Conservation (phyloP, 2,797 vertebrate genomes). For the Sebastes hubbsi region DNA sequence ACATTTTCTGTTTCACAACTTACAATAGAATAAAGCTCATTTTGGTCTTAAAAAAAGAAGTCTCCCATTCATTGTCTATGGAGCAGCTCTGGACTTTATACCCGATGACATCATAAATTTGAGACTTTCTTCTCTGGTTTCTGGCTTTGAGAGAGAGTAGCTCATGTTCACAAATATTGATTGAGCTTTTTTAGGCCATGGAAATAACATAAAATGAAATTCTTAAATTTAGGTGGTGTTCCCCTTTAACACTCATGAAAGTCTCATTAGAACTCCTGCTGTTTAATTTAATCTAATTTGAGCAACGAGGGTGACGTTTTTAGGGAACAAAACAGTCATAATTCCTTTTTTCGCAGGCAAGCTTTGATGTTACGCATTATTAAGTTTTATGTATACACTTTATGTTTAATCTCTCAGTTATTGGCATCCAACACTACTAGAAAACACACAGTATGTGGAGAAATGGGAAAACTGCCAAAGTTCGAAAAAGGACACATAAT, state of each 20-base stretch:
- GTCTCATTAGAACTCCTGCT: conserved; percentile 3
- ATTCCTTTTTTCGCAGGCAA: conserved; percentile 8
- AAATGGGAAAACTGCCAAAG: conserved; percentile 40
- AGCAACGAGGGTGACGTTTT: conserved; percentile 1
- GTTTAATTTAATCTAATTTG: conserved; percentile 22
- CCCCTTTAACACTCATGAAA: not conserved
- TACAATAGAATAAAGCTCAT: not conserved
- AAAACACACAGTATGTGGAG: conserved; percentile 16
- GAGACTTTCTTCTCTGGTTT: not conserved
- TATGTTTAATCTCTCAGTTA: conserved; percentile 18
- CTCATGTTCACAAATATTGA: not conserved
- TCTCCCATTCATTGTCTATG: not conserved
- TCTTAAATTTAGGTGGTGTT: not conserved
- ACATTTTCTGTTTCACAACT: not conserved
- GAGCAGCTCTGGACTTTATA: not conserved
- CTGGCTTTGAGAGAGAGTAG: too few relatives aligned
- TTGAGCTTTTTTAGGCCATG: not conserved
- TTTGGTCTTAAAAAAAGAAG: not conserved
- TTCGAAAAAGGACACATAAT: conserved; percentile 21
- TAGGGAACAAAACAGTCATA: not conserved
- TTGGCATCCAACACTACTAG: conserved; percentile 6
- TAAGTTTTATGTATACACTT: conserved; percentile 14
- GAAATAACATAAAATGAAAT: not conserved
- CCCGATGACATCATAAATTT: not conserved
- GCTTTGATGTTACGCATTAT: conserved; percentile 11